Conservation (phyloP, 2,797 vertebrate genomes). For the Echiichthys vipera region DNA sequence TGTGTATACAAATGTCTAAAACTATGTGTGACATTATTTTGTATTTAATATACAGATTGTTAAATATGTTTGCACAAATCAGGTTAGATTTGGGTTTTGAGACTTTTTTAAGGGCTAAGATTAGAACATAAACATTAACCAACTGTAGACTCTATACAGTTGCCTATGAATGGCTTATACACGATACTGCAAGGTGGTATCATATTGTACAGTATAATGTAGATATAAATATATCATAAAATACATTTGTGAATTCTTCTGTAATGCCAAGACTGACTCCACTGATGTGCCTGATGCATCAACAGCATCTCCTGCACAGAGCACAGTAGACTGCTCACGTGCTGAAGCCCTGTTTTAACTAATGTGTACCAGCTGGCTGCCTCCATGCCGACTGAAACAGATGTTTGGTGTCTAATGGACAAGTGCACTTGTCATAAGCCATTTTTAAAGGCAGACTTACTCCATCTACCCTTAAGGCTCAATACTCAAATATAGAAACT, state of each 20-base stretch:
- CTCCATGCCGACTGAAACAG: conserved; percentile 51
- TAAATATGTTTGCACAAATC: no score
- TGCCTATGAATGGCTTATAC: no score
- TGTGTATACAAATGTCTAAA: no score
- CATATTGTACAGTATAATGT: no score
- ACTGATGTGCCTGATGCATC: background rate
- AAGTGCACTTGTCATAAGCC: conserved; percentile 63
- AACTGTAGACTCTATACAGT: no score
- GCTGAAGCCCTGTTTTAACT: conserved; percentile 23
- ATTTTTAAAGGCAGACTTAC: conserved; percentile 68
- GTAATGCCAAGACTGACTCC: background rate
- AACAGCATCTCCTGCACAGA: background rate
- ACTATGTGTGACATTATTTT: no score
- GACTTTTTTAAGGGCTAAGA: no score
- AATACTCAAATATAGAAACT: conserved; percentile 2
- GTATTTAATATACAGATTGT: no score
- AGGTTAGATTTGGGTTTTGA: no score
- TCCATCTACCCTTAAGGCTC: conserved; percentile 36
- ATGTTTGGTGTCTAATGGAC: conserved; percentile 75
- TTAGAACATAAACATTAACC: no score
- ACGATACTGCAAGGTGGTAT: no score
- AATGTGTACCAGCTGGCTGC: conserved; percentile 53
- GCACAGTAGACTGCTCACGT: conserved; percentile 13
- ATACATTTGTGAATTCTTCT: background rate
- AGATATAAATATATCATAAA: no score